These are phyloP conservation scores for Hanleya hanleyi DNA, from an alignment of 2,888 invertebrate species.

Conservation along the genomic window DNA sequence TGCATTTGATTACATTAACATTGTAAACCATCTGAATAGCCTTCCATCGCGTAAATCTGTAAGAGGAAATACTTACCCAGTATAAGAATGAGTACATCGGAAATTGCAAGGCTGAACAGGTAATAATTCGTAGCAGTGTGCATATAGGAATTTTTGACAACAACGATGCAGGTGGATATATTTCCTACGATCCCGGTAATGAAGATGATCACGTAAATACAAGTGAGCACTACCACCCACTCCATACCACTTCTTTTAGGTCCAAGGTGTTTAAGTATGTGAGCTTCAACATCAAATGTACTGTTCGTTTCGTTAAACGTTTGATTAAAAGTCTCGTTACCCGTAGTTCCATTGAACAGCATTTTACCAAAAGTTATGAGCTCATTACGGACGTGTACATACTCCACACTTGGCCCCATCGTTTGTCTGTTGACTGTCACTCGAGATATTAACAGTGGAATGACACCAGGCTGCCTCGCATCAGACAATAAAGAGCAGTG, in stretches of 20 bases:
- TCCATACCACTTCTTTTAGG: background rate
- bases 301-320: background rate
- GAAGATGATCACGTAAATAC: background rate
- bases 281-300: background rate
- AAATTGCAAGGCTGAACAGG: conserved; percentile 1
- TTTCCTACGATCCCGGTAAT: background rate
- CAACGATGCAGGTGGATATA: conserved; percentile 1
- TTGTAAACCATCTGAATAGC: no score
- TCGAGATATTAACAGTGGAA: no score
- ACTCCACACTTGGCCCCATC: no score
- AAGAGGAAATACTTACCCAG: background rate
- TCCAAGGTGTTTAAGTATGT: background rate
- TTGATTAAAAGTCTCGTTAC: no score
- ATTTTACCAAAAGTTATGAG: no score
- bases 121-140: conserved; percentile 7
- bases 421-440: no score
- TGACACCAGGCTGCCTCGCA: no score
- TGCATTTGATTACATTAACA: no score
- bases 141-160: conserved; percentile 1
- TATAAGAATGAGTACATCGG: background rate
- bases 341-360: no score
- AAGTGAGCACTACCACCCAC: background rate
- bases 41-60: no score
- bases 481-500: no score
- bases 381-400: no score